Base-by-base conservation (phyloP, 2,888 invertebrate species). In the Operophtera brumata region DNA sequence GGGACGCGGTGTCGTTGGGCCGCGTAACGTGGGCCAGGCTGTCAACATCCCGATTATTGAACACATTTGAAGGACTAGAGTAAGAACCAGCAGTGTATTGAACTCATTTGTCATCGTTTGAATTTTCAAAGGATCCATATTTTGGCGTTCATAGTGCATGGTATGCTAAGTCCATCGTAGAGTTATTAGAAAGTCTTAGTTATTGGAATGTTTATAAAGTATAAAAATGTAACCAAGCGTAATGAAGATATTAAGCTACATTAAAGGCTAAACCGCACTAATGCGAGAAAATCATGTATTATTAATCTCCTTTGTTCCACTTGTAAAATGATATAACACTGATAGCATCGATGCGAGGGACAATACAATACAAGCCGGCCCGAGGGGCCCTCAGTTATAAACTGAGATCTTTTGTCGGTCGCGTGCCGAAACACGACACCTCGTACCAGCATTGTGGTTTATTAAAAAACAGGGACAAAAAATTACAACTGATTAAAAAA, bases 351-450 rank as follows among this genome's bases (percentile, higher is more conserved):
- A 81, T 80, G 72, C 64, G 69, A 78, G 82, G 80, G 75, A 72
- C 72, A 60, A 70, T 72, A 81, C 80, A 81, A 79, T 80, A 75
- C 70, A 67, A 62, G 52, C 54, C 61, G 58, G 70, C 70, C 75
- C 65, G 66, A 71, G 80, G 80, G 78, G 66, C 74, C 78, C 75
- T 66, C 67, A 72, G 66, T 54, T 60, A 68, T 56, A 66, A 78
- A 75, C 69, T 66, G 61, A 69, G 70, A 67, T 72, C 77, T 69
- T 71, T 82, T 77, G 77, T 77, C 66, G 65, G 78, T 66, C 79
- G 80, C 80, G 81, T 80, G 82, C 67, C 75, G 88, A 73, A 86
- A 89, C 68, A 71, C 68, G 83, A 88, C 78, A 82, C 88, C 74
- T 69, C 65, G 69, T 71, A 74, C 84, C 83, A 80, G 82, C 79